These are phyloP conservation scores for Plemyria rubiginata DNA, from an alignment of 2,888 invertebrate genomes.

Conservation along the genomic window DNA sequence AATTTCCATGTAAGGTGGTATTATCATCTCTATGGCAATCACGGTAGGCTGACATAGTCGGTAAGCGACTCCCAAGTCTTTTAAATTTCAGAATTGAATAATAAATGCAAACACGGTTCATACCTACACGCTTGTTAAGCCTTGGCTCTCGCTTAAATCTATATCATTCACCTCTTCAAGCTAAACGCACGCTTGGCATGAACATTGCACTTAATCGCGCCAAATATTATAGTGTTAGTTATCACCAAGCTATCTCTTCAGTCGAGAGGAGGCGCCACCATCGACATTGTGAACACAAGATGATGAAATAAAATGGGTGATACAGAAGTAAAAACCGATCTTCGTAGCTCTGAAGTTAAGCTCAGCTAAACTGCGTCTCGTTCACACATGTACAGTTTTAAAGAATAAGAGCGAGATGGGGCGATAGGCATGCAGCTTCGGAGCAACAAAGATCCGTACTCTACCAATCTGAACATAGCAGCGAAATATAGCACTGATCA, in stretches of 20 bases:
- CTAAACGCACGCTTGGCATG: conserved; percentile 56
- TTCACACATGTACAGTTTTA: not conserved
- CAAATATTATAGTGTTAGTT: conserved; percentile 10
- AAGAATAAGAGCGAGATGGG: not conserved
- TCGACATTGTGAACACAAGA: no score
- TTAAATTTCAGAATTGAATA: no score
- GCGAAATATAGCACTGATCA: not conserved
- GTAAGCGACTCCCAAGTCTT: no score
- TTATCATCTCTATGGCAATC: conserved; percentile 23
- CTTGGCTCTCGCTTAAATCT: conserved; percentile 48
- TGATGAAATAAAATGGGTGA: no score
- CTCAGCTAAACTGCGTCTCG: not conserved
- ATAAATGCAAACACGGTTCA: no score
- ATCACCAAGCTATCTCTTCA: not conserved
- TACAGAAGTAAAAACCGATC: not conserved
- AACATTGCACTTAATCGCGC: conserved; percentile 47
- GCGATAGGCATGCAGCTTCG: not conserved
- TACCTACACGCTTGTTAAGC: conserved; percentile 62
- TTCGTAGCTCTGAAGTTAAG: not conserved
- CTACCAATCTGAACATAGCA: not conserved
- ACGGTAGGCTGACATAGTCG: no score
- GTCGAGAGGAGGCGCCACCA: no score
- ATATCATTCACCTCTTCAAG: conserved; percentile 42
- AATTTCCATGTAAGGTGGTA: not conserved
- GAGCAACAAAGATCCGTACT: not conserved